Evolutionary conservation across 2,113 vertebrate genomes (phyloP), one percentile per base, ranked within the genome.

Genomic region (Porphyrio hochstetteri): DNA sequence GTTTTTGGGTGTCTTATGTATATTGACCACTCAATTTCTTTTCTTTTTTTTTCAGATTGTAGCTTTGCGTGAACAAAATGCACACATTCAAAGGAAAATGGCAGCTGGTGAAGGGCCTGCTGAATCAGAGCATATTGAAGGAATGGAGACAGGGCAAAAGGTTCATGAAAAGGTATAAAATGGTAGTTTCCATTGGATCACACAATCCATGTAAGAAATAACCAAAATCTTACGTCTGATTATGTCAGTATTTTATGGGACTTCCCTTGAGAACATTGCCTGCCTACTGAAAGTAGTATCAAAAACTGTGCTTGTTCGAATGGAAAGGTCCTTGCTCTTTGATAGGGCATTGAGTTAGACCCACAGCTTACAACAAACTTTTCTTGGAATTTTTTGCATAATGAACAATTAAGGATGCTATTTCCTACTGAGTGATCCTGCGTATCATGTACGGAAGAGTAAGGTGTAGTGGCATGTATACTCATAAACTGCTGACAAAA

Each of bases 61-160:
- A 97, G 99, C 98, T 97, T 99, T 99, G 97, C 98, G 99, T 82
- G 99, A 99, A 96, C 99, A 99, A 98, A 99, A 99, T 98, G 99
- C 99, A 88, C 99, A 99, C 95, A 99, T 99, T 95, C 99, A 99
- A 97, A 99, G 99, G 93, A 99, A 99, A 98, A 99, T 99, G 96
- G 99, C 98, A 46, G 98, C 99, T 24, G 99, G 99, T 71, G 99
- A 99, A 20, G 99, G 97, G 28, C 93, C 97, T 94, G 92, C 96
- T 19, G 98, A 98, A 61, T 98, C 99, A 28, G 99, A 99, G 88
- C 96, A 99, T 38, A 98, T 99, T 94, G 99, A 99, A 95, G 98
- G 98, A 82, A 97, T 98, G 75, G 99, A 99, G 36, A 97, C 98
- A 76, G 98, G 99, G 16, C 99, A 99, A 97, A 99, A 99, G 91